These are phyloP conservation scores for Camponotus vicinus DNA, from an alignment of 1,140 invertebrate genomes.

Conservation along the genomic window DNA sequence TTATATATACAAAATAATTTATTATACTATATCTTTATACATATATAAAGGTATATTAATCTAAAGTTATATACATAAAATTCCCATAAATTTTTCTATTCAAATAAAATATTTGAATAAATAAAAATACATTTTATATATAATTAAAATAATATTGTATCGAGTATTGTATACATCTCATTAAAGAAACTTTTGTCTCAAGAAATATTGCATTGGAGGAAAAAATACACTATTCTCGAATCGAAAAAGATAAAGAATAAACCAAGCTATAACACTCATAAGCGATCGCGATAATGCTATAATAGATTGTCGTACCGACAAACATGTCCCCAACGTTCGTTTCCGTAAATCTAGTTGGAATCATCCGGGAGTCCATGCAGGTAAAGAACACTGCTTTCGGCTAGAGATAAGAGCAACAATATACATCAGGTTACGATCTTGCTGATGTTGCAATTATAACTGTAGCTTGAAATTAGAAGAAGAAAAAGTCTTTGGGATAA, in stretches of 20 bases:
- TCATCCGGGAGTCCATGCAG: constrained; percentile 98
- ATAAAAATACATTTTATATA: not conserved
- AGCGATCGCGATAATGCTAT: constrained; percentile 69
- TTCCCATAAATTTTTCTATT: not conserved
- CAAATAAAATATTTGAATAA: not conserved
- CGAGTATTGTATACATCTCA: not conserved
- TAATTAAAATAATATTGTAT: not conserved
- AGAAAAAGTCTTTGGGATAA: too few relatives aligned
- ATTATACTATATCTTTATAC: too few relatives aligned
- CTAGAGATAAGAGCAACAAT: constrained; percentile 86
- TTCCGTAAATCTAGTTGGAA: constrained; percentile 97
- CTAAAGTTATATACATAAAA: too few relatives aligned
- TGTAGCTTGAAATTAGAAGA: not conserved
- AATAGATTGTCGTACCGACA: constrained; percentile 90
- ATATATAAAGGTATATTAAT: not conserved
- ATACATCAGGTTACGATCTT: constrained; percentile 39
- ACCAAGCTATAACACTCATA: constrained; percentile 42
- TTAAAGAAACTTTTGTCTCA: not conserved
- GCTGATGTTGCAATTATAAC: not conserved
- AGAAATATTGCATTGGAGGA: not conserved
- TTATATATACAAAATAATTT: too few relatives aligned
- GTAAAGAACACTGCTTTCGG: constrained; percentile 98
- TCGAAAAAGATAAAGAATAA: constrained; percentile 11
- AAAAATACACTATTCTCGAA: not conserved
- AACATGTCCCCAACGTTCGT: constrained; percentile 99